Conservation (phyloP, 2,797 vertebrate genomes). For the Nannoperca australis region DNA sequence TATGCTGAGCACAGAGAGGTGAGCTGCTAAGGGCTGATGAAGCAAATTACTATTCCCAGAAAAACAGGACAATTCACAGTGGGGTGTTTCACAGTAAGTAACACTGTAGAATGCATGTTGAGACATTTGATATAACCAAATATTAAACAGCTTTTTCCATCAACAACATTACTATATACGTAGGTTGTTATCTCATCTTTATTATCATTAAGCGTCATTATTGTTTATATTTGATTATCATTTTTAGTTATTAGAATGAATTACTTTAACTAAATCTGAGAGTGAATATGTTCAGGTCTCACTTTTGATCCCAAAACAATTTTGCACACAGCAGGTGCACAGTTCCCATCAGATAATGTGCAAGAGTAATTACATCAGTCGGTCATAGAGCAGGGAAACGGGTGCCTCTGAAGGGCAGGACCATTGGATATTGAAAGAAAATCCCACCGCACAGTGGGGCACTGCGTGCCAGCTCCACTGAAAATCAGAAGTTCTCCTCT, state of each 20-base stretch:
- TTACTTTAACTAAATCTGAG: conserved; percentile 1
- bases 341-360: conserved; percentile 51
- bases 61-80: conserved; percentile 56
- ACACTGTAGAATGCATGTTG: conserved; percentile 25
- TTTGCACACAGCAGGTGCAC: conserved; percentile 36
- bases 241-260: neutral
- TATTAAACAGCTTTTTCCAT: conserved; percentile 5
- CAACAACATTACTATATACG: neutral
- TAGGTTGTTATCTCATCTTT: neutral
- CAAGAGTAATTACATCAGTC: conserved; percentile 64
- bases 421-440: conserved; percentile 64
- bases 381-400: conserved; percentile 44
- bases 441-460: conserved; percentile 26
- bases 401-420: conserved; percentile 58
- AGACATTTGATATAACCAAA: conserved; percentile 31
- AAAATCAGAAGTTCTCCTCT: conserved; percentile 69
- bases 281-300: conserved; percentile 7
- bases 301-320: conserved; percentile 12
- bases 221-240: neutral
- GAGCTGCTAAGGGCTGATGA: conserved; percentile 45
- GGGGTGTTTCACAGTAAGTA: conserved; percentile 30
- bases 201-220: neutral
- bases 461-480: conserved; percentile 41
- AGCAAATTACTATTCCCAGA: conserved; percentile 57
- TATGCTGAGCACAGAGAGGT: conserved; percentile 52